Evolutionary conservation across 2,113 vertebrate genomes (phyloP).

Genomic region (Telmatochromis sp.): DNA sequence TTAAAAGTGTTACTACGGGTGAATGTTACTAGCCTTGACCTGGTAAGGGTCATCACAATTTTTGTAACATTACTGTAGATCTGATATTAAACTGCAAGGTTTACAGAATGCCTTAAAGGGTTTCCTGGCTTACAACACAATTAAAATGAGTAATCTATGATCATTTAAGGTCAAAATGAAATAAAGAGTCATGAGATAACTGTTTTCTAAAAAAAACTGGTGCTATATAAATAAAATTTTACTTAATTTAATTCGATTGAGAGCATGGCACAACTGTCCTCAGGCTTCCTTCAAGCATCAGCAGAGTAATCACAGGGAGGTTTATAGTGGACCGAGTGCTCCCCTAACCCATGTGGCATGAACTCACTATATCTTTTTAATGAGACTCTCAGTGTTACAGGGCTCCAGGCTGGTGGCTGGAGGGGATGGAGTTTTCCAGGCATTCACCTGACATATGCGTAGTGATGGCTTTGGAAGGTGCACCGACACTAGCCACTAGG

Average conservation of each 20-base stretch:
- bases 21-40: not conserved
- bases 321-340: conserved; percentile 36
- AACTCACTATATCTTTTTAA: conserved; percentile 53
- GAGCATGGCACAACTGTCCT: not conserved
- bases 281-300: conserved; percentile 18
- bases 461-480: not conserved
- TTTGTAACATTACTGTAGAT: not conserved
- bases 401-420: conserved; percentile 20
- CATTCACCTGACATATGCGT: not conserved
- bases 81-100: not conserved
- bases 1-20: not conserved
- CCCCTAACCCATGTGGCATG: conserved; percentile 23
- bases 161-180: not conserved
- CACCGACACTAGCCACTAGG: not conserved
- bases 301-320: not conserved
- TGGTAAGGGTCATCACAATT: not conserved
- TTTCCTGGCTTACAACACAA: not conserved
- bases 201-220: rapidly evolving
- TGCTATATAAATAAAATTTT: not conserved
- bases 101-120: not conserved
- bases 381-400: conserved; percentile 27
- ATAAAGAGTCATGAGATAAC: not conserved
- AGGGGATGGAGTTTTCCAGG: conserved; percentile 28
- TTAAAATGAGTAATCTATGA: not conserved
- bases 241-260: not conserved